These are phyloP conservation scores for Torymus texanus DNA, from an alignment of 2,888 invertebrate genomes.

Conservation along the genomic window DNA sequence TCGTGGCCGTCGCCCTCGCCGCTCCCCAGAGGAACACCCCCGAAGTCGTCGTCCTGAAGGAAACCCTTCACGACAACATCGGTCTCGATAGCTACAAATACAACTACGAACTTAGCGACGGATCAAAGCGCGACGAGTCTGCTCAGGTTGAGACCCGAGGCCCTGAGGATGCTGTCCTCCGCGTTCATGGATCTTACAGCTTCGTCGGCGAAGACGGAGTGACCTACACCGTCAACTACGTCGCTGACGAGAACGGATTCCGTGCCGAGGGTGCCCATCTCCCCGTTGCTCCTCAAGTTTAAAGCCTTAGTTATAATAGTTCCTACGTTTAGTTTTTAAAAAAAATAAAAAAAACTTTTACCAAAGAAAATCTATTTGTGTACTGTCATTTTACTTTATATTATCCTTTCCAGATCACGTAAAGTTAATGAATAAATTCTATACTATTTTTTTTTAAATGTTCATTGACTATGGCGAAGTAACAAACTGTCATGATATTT, in stretches of 20 bases:
- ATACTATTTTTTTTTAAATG: too few species aligned
- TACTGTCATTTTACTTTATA: too few species aligned
- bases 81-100: slow-evolving; percentile 38
- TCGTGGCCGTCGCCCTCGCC: slow-evolving; percentile 42
- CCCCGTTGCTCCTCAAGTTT: slow-evolving; percentile 36
- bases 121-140: not conserved
- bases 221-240: slow-evolving; percentile 62
- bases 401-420: too few species aligned
- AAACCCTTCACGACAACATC: slow-evolving; percentile 39
- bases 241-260: slow-evolving; percentile 66
- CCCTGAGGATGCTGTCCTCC: slow-evolving; percentile 50
- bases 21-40: slow-evolving; percentile 23
- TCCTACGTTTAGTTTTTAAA: slow-evolving; percentile 15
- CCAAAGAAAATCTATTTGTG: slow-evolving; percentile 9
- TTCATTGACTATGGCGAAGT: too few species aligned
- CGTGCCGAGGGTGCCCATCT: slow-evolving; percentile 63
- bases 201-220: slow-evolving; percentile 63
- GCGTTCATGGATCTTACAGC: slow-evolving; percentile 65
- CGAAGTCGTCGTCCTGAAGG: slow-evolving; percentile 17
- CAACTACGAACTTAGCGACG: slow-evolving; percentile 41
- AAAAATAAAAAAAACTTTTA: slow-evolving; percentile 11
- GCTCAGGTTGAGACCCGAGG: too few species aligned
- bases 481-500: too few species aligned
- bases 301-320: slow-evolving; percentile 2
- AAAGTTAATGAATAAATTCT: too few species aligned